Evolutionary conservation across 1,140 invertebrate genomes (phyloP).

Genomic region (Brachionus rubens): DNA sequence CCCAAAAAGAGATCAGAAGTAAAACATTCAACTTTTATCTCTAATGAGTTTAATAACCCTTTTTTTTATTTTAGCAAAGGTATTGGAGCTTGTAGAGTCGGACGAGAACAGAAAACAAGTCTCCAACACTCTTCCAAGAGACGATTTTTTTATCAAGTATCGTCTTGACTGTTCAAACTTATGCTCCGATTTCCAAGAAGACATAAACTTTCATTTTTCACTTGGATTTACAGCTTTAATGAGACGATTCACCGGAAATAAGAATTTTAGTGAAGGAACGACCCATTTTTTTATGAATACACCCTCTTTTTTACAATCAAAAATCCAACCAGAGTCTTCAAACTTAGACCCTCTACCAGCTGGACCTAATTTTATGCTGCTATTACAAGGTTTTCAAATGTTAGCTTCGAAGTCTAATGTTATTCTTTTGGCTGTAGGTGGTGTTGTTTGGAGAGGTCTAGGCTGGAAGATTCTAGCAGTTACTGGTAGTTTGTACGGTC

Average conservation of each 20-base stretch:
- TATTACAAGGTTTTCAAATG: conserved; percentile 38
- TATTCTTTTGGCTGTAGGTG: conserved; percentile 4
- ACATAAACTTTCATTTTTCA: conserved; percentile 56
- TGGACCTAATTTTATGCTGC: neutral
- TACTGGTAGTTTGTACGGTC: conserved; percentile 79
- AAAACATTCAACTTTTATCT: conserved; percentile 48
- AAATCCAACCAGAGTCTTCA: neutral
- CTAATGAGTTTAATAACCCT: too few species aligned
- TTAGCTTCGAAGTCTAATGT: conserved; percentile 20
- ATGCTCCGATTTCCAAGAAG: conserved; percentile 79
- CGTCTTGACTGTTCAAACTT: conserved; percentile 93
- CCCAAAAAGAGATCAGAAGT: conserved; percentile 87
- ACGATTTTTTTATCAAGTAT: conserved; percentile 92
- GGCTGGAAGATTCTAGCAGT: conserved; percentile 88
- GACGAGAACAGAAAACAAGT: conserved; percentile 67
- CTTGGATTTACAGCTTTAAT: conserved; percentile 57
- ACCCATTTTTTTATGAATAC: neutral
- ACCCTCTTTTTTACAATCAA: neutral
- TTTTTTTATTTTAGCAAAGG: conserved; percentile 57
- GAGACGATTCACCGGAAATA: conserved; percentile 49
- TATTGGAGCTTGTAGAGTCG: conserved; percentile 74
- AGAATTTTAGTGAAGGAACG: conserved; percentile 10
- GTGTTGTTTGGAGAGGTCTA: conserved; percentile 82
- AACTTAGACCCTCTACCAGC: conserved; percentile 10
- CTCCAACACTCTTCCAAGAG: conserved; percentile 70